Conservation (phyloP, 2,113 vertebrate species). For the Trinectes maculatus region DNA sequence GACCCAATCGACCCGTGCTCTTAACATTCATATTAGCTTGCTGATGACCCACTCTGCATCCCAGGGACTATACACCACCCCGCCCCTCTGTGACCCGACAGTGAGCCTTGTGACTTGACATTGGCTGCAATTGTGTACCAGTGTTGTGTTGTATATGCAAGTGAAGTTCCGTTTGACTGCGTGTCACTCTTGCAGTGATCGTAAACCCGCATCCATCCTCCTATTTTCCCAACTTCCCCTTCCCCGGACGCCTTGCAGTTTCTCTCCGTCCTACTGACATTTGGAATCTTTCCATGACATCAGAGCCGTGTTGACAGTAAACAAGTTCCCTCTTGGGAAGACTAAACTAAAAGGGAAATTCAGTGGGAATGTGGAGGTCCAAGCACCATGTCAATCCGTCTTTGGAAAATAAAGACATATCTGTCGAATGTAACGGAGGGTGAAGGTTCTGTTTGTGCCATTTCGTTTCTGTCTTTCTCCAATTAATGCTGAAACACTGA, state of each 20-base stretch:
- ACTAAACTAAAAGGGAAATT: slow-evolving; percentile 51
- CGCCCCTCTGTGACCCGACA: slow-evolving; percentile 13
- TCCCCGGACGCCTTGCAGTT: slow-evolving; percentile 30
- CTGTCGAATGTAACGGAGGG: not conserved
- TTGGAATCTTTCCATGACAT: slow-evolving; percentile 81
- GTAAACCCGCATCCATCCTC: slow-evolving; percentile 17
- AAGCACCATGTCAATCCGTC: slow-evolving; percentile 6
- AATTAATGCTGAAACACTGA: too few relatives aligned
- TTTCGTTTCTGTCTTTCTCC: too few relatives aligned
- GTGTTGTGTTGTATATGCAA: slow-evolving; percentile 33
- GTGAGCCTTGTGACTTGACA: slow-evolving; percentile 37
- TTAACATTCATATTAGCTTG: slow-evolving; percentile 53
- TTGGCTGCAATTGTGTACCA: slow-evolving; percentile 42
- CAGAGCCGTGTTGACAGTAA: slow-evolving; percentile 74
- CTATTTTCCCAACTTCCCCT: slow-evolving; percentile 41
- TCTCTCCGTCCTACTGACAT: slow-evolving; percentile 43
- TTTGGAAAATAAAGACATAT: not conserved
- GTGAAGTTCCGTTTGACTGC: slow-evolving; percentile 15
- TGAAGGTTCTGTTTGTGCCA: slow-evolving; percentile 2
- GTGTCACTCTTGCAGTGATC: not conserved
- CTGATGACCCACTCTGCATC: slow-evolving; percentile 6
- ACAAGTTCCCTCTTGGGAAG: slow-evolving; percentile 74
- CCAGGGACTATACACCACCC: slow-evolving; percentile 26
- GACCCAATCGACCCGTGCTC: slow-evolving; percentile 14
- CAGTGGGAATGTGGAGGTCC: slow-evolving; percentile 55